Conservation (phyloP, 2,113 vertebrate species). For the Chlamydotis undulata region DNA sequence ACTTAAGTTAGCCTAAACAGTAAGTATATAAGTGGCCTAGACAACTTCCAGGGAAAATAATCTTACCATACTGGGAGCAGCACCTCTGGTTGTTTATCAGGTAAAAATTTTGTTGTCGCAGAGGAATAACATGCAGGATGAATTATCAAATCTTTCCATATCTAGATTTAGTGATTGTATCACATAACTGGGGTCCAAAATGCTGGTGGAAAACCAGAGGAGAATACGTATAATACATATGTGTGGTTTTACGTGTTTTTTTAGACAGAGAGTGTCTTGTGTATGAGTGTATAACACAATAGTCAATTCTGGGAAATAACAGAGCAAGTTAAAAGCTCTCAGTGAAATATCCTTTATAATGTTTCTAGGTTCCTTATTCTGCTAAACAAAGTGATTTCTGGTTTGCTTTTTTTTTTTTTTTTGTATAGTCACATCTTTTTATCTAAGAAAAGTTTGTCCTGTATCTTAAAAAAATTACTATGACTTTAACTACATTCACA, state of each 20-base stretch:
- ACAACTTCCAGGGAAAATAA: background rate
- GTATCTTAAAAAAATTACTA: background rate
- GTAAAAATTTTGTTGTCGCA: background rate
- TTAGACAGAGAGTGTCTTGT: background rate
- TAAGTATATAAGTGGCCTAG: background rate
- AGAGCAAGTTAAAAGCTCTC: background rate
- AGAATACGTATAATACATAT: background rate
- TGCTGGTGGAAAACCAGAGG: background rate
- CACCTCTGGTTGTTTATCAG: background rate
- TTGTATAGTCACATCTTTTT: fast-evolving
- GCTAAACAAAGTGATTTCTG: background rate
- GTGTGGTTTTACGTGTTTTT: background rate
- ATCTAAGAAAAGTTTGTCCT: background rate
- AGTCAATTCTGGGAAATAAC: background rate
- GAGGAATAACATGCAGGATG: background rate
- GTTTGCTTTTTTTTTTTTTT: background rate
- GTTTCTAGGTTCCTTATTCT: background rate
- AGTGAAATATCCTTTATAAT: background rate
- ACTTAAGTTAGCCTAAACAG: background rate
- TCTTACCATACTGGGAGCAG: background rate
- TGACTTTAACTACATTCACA: background rate
- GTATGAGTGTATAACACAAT: background rate
- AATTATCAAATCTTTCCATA: background rate
- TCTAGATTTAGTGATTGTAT: background rate
- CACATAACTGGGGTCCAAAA: background rate